Evolutionary conservation across 2,797 vertebrate genomes (phyloP).

Genomic region (Sebastiscus tertius): DNA sequence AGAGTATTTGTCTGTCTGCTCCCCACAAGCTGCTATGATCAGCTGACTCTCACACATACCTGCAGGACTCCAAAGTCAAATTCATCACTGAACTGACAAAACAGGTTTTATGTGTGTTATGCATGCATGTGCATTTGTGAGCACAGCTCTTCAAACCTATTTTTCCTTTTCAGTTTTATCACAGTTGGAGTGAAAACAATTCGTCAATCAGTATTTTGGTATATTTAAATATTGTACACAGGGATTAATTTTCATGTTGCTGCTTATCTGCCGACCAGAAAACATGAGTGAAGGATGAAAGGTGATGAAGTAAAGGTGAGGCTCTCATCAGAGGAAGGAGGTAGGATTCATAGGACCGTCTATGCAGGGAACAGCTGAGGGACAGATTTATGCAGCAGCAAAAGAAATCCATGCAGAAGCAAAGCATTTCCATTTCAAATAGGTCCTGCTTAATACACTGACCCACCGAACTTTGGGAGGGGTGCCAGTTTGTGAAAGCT

Average conservation of each 20-base stretch:
- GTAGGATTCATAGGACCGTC: conserved; percentile 2
- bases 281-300: conserved; percentile 60
- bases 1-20: conserved; percentile 25
- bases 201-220: neutral
- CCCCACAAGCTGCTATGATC: conserved; percentile 4
- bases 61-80: conserved; percentile 16
- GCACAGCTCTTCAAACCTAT: neutral
- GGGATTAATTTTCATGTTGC: neutral
- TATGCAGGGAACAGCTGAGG: conserved; percentile 6
- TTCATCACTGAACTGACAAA: conserved; percentile 49
- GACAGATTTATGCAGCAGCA: conserved; percentile 9
- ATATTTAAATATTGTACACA: neutral
- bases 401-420: conserved; percentile 48
- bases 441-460: conserved; percentile 47
- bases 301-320: conserved; percentile 21
- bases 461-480: conserved; percentile 61
- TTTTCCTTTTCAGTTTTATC: neutral
- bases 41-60: conserved; percentile 33
- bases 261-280: conserved; percentile 48
- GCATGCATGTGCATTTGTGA: neutral
- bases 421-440: conserved; percentile 73
- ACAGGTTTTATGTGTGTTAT: neutral
- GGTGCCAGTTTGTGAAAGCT: conserved; percentile 59
- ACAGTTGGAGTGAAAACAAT: neutral
- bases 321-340: neutral